Base-by-base conservation (phyloP, 2,888 invertebrate genomes). In the Syrista parreyssii region DNA sequence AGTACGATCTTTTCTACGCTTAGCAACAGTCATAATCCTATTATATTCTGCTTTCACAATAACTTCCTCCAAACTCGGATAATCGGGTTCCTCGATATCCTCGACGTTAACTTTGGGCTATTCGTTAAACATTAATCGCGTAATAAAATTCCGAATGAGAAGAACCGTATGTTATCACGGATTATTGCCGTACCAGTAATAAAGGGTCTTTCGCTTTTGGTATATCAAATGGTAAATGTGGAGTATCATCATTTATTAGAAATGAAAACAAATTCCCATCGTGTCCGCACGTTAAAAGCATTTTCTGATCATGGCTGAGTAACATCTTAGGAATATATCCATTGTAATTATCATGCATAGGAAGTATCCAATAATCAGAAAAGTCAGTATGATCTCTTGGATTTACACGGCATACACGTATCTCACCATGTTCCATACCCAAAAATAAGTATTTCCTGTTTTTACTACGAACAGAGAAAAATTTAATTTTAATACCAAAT, bases 231-330 rank as follows among this genome's bases (percentile, higher is more conserved):
- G 23, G 31, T 36, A 81, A 73, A 1, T 32, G 2, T 11, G 77
- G 35, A 34, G 12, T n/a, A n/a, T 84, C 82, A 36, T 87, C 86
- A 34, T 89, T 87, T 23, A 91, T 84, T 12, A 74, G 85, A 85
- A 94, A 97, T 0, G 95, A 93, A 88, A 97, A 97, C 75, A 97
- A 92, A 87, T 97, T 96, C 6, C 96, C 96, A 89, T 97, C 97
- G 31, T 92, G 87, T 0, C 97, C 97, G 84, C 95, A 93, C 0
- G 95, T 93, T 78, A 94, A 94, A 11, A 96, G 81, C 79, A 86
- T 86, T 92, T 91, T 92, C 83, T 93, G 92, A 89, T 96, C 94
- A 76, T 91, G 92, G 85, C 94, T 95, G 80, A 95, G 93, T 78
- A 94, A 93, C 77, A 97, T 92, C 78, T 93, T 92, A 0, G 94